phyloP scores from a whole-genome alignment of 2,113 vertebrate species.

The Neofelis nebulosa region DNA sequence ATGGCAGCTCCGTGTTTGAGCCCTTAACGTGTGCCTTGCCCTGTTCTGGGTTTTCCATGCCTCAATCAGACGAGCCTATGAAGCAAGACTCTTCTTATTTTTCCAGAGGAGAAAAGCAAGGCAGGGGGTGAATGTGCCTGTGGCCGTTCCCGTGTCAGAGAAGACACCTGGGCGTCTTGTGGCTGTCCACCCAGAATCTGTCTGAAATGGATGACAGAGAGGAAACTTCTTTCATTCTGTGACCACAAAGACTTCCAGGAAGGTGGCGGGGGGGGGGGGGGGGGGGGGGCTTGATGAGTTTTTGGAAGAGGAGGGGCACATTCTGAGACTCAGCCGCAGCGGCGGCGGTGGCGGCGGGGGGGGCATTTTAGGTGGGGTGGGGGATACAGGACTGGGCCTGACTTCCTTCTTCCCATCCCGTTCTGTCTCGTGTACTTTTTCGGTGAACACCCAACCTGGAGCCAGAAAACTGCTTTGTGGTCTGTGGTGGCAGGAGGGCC shows the following conservation, averaged over 20 bases:
- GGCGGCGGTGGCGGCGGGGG: neutral
- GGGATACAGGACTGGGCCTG: neutral
- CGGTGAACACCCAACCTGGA: conserved; percentile 8
- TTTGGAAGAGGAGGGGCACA: conserved; percentile 47
- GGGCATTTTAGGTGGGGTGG: neutral
- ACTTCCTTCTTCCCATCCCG: neutral
- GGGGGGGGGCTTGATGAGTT: neutral
- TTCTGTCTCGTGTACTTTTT: conserved; percentile 56
- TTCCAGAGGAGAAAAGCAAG: neutral
- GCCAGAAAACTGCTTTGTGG: conserved; percentile 52
- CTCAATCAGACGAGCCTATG: neutral
- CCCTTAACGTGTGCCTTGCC: neutral
- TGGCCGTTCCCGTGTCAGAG: neutral
- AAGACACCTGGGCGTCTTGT: neutral
- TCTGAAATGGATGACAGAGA: conserved; percentile 62
- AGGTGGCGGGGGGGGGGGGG: neutral
- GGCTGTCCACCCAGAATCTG: neutral
- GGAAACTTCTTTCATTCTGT: conserved; percentile 58
- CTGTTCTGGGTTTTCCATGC: neutral
- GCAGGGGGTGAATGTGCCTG: too few species aligned
- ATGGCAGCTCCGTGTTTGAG: neutral
- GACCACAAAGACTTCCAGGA: conserved; percentile 72
- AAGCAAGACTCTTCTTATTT: neutral
- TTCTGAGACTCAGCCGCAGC: neutral
- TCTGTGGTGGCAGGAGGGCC: conserved; percentile 60